These are phyloP conservation scores for Borostomias antarcticus DNA, from an alignment of 2,797 vertebrate genomes.

Conservation along the genomic window DNA sequence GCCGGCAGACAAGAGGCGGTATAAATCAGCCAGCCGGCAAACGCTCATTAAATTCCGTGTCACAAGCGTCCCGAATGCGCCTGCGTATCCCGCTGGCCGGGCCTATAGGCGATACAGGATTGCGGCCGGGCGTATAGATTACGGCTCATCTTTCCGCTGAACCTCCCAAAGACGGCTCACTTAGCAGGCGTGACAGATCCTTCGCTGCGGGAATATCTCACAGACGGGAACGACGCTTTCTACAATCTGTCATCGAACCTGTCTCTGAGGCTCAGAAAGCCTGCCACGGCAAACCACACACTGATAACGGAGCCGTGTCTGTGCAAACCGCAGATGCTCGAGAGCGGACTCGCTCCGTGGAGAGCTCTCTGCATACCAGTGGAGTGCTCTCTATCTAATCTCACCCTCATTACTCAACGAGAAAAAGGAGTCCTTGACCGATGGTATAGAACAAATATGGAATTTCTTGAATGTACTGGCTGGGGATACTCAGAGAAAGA, in stretches of 20 bases:
- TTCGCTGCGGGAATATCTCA: slow-evolving; percentile 50
- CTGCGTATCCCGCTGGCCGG: slow-evolving; percentile 31
- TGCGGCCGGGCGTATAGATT: slow-evolving; percentile 57
- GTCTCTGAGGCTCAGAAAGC: slow-evolving; percentile 55
- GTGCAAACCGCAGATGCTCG: slow-evolving; percentile 33
- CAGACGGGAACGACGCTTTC: slow-evolving; percentile 53
- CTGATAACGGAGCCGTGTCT: slow-evolving; percentile 43
- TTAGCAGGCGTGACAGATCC: slow-evolving; percentile 62
- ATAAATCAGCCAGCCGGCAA: slow-evolving; percentile 66
- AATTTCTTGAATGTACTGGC: slow-evolving; percentile 23
- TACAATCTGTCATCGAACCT: slow-evolving; percentile 66
- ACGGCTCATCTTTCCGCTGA: slow-evolving; percentile 55
- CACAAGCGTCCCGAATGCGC: slow-evolving; percentile 22
- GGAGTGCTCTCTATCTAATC: slow-evolving; percentile 18
- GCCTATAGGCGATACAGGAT: slow-evolving; percentile 52
- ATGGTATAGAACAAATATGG: slow-evolving; percentile 4
- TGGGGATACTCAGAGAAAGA: slow-evolving; percentile 30
- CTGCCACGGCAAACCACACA: slow-evolving; percentile 61
- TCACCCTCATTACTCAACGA: slow-evolving; percentile 13
- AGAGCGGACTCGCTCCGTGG: slow-evolving; percentile 8
- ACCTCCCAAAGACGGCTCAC: slow-evolving; percentile 59
- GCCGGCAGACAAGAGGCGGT: slow-evolving; percentile 47
- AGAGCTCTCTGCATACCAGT: not conserved
- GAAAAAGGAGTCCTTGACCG: slow-evolving; percentile 22
- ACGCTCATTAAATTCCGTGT: slow-evolving; percentile 65